These are phyloP conservation scores for Epistrophe grossulariae DNA, from an alignment of 2,888 invertebrate genomes.

Conservation along the genomic window DNA sequence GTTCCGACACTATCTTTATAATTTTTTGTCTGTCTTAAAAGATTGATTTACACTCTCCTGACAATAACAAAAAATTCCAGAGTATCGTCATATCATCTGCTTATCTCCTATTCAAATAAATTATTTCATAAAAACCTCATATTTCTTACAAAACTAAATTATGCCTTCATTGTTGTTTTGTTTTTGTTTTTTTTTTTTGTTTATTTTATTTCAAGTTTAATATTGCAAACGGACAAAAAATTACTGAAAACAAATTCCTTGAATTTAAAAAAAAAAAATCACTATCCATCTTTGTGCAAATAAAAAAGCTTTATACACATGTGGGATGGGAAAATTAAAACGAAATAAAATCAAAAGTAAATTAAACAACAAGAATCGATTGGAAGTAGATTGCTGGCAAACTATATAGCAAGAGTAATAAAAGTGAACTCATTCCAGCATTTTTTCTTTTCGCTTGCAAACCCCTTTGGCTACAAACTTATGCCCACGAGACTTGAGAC, in stretches of 20 bases:
- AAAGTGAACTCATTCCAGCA: background rate
- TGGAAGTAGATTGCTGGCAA: background rate
- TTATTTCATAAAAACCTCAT: background rate
- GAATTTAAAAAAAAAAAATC: background rate
- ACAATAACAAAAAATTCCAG: background rate
- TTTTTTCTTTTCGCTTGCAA: background rate
- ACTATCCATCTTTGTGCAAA: background rate
- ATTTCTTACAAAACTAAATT: background rate
- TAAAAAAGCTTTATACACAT: background rate
- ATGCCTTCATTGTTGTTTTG: background rate
- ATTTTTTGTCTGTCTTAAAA: too few relatives aligned
- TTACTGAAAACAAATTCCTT: background rate
- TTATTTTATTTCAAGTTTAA: background rate
- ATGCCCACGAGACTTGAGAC: background rate
- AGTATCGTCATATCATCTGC: background rate
- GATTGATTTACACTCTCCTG: background rate
- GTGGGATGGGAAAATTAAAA: slow-evolving; percentile 2
- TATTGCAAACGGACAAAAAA: background rate
- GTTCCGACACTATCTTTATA: too few relatives aligned
- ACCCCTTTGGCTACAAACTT: background rate
- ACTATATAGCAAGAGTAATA: background rate
- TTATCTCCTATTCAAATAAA: background rate
- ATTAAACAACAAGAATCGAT: slow-evolving; percentile 8
- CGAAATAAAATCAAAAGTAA: slow-evolving; percentile 2
- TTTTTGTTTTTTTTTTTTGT: background rate